Evolutionary conservation across 2,888 invertebrate genomes (phyloP), one percentile per base, ranked within the genome.

Genomic region (Microchrysa polita): DNA sequence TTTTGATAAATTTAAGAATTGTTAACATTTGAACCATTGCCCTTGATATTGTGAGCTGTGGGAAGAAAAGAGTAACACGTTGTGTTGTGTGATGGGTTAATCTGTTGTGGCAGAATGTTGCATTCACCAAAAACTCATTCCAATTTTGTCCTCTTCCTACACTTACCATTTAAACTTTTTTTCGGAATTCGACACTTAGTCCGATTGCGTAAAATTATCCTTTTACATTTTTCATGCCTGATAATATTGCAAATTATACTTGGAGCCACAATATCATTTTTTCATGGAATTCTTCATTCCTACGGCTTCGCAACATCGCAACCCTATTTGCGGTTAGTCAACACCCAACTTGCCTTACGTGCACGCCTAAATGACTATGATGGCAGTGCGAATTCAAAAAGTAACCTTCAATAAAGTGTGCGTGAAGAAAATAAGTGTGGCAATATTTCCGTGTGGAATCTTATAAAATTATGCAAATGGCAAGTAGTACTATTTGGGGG

Each of bases 391-490:
- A 34, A 34, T 34, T 34, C 27, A 34, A 34, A 34, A 34, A 34
- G 27, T 34, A 48, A 48, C 48, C 48, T 48, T 48, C 48, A 48
- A n/a, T n/a, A n/a, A n/a, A 48, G 16, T n/a, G 12, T n/a, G 16
- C 16, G 48, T 34, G 27, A 2, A 34, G 27, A 34, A 48, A 48
- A n/a, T 12, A 48, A 48, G 48, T 12, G 48, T 12, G 48, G 12
- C 12, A 10, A 20, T 12, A 57, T 57, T 69, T 69, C 40, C 69
- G 69, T 69, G 69, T n/a, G 57, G 55, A 69, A 55, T 40, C 40
- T 57, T 42, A 55, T 10, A 57, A 55, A 69, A 69, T 69, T 69
- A 69, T 69, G 69, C 9, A 22, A 69, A 69, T 69, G 69, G 27
- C 18, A 34, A 40, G 57, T 40, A 22, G 18, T 69, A 65, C 42